Conservation (phyloP, 2,113 vertebrate genomes). For the Crotophaga sulcirostris region DNA sequence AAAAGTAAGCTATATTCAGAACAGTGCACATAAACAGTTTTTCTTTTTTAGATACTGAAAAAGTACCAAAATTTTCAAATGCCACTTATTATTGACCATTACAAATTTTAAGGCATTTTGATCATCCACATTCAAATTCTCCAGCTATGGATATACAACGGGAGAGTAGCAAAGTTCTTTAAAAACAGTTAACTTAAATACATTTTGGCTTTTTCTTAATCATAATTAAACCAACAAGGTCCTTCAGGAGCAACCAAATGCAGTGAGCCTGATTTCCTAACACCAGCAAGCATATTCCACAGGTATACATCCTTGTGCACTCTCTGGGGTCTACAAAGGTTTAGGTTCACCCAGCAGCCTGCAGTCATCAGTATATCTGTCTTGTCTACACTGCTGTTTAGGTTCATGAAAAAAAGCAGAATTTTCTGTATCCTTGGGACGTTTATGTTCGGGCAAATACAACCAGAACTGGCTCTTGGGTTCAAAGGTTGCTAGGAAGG, state of each 20-base stretch:
- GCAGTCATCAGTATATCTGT: not conserved
- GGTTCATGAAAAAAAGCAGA: not conserved
- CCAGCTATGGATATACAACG: not conserved
- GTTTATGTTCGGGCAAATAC: not conserved
- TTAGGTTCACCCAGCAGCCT: rapidly evolving
- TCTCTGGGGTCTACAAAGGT: not conserved
- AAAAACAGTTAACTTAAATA: not conserved
- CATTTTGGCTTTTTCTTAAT: not conserved
- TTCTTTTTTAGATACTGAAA: not conserved
- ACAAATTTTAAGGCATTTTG: not conserved
- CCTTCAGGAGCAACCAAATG: not conserved
- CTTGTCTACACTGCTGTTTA: not conserved
- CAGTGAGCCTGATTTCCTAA: rapidly evolving
- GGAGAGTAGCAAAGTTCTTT: not conserved
- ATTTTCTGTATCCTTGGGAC: not conserved
- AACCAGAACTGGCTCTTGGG: not conserved
- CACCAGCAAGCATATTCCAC: not conserved
- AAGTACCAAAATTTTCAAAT: not conserved
- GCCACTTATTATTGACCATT: not conserved
- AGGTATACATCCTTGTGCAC: rapidly evolving
- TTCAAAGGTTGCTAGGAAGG: not conserved
- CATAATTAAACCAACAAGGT: not conserved
- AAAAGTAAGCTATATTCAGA: not conserved
- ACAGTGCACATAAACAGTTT: not conserved
- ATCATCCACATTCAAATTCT: not conserved